These are phyloP conservation scores for Orchesella flavescens DNA, from an alignment of 2,888 invertebrate species.

Conservation along the genomic window DNA sequence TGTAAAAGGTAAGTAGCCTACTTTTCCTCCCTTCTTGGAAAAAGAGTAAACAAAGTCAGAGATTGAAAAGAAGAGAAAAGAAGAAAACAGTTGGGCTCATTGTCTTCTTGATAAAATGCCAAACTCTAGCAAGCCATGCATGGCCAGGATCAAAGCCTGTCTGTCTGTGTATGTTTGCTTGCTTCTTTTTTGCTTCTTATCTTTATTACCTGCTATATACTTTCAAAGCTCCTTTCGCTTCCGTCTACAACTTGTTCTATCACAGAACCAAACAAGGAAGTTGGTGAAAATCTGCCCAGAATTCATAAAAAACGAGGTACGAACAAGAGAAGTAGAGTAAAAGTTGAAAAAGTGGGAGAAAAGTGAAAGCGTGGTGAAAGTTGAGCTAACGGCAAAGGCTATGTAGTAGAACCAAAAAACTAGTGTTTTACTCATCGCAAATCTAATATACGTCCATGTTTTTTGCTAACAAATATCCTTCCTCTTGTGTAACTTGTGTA, in stretches of 20 bases:
- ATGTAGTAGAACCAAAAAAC: constrained; percentile 25
- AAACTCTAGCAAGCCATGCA: constrained; percentile 34
- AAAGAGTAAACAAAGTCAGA: constrained; percentile 60
- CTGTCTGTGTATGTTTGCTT: constrained; percentile 3
- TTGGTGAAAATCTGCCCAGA: constrained; percentile 53
- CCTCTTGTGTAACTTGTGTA: neutral
- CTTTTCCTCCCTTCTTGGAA: constrained; percentile 24
- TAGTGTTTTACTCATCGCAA: constrained; percentile 50
- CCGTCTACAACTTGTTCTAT: constrained; percentile 6
- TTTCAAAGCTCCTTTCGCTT: constrained; percentile 9
- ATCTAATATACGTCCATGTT: constrained; percentile 53
- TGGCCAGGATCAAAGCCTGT: constrained; percentile 17
- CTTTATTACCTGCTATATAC: constrained; percentile 33
- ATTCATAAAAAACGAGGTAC: constrained; percentile 46
- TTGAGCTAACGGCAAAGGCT: constrained; percentile 18
- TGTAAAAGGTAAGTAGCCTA: constrained; percentile 26
- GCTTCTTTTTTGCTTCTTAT: constrained; percentile 38
- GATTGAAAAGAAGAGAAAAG: constrained; percentile 53
- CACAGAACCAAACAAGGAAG: constrained; percentile 44
- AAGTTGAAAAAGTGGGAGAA: constrained; percentile 31
- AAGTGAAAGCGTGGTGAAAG: constrained; percentile 42
- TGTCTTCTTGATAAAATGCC: constrained; percentile 60
- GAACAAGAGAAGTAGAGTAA: constrained; percentile 16
- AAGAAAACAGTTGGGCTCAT: constrained; percentile 53
- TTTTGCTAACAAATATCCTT: constrained; percentile 30